phyloP scores from a whole-genome alignment of 2,113 vertebrate species.

The Bos indicus region DNA sequence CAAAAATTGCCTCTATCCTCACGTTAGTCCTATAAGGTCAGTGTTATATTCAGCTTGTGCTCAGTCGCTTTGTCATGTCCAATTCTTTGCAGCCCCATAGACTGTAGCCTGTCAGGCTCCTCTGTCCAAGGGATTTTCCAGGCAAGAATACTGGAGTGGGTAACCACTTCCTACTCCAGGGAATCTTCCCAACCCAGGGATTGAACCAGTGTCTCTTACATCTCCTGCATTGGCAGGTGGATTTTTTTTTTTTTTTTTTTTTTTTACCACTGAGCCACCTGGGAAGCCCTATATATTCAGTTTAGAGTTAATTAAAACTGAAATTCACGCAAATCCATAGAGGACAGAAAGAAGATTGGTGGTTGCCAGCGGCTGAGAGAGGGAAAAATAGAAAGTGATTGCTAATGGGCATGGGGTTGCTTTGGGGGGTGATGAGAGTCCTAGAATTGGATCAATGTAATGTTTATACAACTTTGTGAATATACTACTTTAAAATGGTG shows the following conservation, averaged over 20 bases:
- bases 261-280: neutral
- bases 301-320: neutral
- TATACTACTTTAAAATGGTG: neutral
- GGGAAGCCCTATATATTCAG: neutral
- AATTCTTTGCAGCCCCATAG: neutral
- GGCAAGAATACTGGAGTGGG: neutral
- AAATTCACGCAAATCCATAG: neutral
- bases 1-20: neutral
- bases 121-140: neutral
- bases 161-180: neutral
- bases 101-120: neutral
- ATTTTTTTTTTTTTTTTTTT: neutral
- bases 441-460: neutral
- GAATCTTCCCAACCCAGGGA: neutral
- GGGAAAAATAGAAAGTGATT: rapidly evolving
- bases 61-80: neutral
- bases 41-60: neutral
- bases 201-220: neutral
- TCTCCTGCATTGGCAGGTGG: neutral
- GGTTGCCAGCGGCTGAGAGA: neutral
- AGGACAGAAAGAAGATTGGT: neutral
- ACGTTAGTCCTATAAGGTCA: neutral
- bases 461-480: neutral
- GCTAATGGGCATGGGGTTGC: neutral
- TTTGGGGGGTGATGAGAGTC: neutral